A percentile compares a stretch with the other conserved stretches of the same genome.
Evolutionary conservation across 2,797 vertebrate genomes (phyloP).

Genomic region (Sylvilagus floridanus): DNA sequence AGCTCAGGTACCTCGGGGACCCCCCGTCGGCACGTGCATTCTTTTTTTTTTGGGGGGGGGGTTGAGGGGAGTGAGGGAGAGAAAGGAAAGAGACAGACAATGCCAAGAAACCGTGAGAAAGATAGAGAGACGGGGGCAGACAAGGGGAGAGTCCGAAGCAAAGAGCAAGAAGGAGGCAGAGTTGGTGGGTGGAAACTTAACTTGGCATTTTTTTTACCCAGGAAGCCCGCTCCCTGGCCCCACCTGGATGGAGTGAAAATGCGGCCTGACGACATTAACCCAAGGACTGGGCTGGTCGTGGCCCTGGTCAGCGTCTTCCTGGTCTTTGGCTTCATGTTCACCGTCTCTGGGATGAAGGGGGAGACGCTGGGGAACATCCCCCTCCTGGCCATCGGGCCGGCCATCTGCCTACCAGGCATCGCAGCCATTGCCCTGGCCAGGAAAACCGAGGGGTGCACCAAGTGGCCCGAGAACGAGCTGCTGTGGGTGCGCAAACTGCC

Average conservation of each 20-base stretch:
- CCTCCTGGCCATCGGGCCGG: constrained; percentile 90
- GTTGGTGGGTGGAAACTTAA: constrained; percentile 23
- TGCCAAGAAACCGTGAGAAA: rapidly evolving
- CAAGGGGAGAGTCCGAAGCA: background rate
- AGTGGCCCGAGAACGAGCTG: constrained; percentile 88
- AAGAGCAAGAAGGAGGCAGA: background rate
- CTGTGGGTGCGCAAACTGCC: constrained; percentile 83
- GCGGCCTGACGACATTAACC: constrained; percentile 92
- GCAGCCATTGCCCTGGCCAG: constrained; percentile 90
- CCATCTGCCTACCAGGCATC: constrained; percentile 91
- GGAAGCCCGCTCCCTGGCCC: background rate
- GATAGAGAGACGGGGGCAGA: background rate
- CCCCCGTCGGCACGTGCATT: background rate
- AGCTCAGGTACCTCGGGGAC: constrained; percentile 64
- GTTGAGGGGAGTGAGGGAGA: too few relatives aligned
- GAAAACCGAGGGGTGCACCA: constrained; percentile 91
- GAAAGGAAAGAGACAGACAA: background rate
- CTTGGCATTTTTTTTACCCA: background rate
- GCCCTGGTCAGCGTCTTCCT: constrained; percentile 92
- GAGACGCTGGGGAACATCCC: constrained; percentile 91
- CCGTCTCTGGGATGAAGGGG: constrained; percentile 92
- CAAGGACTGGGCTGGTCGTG: constrained; percentile 91
- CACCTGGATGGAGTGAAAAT: constrained; percentile 85
- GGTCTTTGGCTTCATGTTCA: constrained; percentile 94
- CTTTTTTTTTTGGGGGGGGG: background rate